A percentile compares a stretch with the other conserved stretches of the same genome.
phyloP scores from a whole-genome alignment of 2,797 vertebrate species.

The Sphenodon punctatus region DNA sequence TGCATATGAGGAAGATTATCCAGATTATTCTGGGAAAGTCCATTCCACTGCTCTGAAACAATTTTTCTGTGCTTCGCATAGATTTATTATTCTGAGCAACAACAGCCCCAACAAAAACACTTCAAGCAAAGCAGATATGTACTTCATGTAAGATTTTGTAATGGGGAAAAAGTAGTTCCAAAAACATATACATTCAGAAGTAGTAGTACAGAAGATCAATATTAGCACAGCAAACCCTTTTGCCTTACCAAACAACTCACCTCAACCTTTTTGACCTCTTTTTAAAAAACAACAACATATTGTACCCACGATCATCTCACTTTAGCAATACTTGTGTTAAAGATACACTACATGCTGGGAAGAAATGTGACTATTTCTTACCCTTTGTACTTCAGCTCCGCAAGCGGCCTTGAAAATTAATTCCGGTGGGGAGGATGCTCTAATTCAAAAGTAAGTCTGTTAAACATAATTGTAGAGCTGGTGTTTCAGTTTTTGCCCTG shows the following conservation, averaged over 20 bases:
- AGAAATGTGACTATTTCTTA: not conserved
- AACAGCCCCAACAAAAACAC: too few relatives aligned
- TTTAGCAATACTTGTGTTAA: too few relatives aligned
- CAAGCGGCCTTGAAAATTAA: not conserved
- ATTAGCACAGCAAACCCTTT: rapidly evolving
- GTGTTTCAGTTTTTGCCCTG: too few relatives aligned
- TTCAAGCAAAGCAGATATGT: not conserved
- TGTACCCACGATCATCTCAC: too few relatives aligned
- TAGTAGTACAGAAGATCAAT: not conserved
- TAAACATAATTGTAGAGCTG: rapidly evolving
- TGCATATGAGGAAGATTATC: too few relatives aligned
- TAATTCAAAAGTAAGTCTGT: not conserved
- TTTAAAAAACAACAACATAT: too few relatives aligned
- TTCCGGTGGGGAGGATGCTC: not conserved
- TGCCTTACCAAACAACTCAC: rapidly evolving
- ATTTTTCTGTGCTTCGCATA: not conserved
- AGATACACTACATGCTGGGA: not conserved
- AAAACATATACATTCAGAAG: not conserved
- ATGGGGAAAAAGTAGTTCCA: not conserved
- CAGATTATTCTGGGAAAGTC: not conserved
- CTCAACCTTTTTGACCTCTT: not conserved
- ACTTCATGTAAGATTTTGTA: not conserved
- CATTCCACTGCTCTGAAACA: not conserved
- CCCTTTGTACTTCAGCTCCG: not conserved
- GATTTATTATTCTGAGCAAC: not conserved